A percentile compares a stretch with the other conserved stretches of the same genome.
phyloP scores from a whole-genome alignment of 2,888 invertebrate species.

The Laothoe populi region DNA sequence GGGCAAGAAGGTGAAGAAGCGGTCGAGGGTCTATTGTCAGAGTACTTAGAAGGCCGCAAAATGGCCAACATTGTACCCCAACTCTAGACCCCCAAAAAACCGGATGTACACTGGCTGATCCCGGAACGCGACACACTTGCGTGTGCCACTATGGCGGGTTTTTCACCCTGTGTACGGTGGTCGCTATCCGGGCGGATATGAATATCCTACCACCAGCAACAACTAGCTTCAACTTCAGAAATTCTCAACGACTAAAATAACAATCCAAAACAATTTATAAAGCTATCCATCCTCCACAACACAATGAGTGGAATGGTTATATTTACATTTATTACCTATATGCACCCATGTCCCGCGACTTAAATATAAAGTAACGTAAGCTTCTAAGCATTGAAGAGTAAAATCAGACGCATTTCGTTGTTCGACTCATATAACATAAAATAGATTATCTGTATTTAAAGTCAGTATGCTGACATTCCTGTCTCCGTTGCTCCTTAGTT shows the following conservation, averaged over 20 bases:
- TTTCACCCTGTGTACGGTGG: too few relatives aligned
- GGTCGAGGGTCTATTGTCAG: too few relatives aligned
- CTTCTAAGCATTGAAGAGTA: slow-evolving; percentile 42
- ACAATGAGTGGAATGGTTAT: slow-evolving; percentile 45
- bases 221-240: slow-evolving; percentile 27
- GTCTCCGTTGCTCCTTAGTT: slow-evolving; percentile 41
- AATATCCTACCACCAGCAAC: too few relatives aligned
- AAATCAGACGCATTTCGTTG: slow-evolving; percentile 42
- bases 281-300: slow-evolving; percentile 38
- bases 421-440: slow-evolving; percentile 49
- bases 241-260: slow-evolving; percentile 46
- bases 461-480: slow-evolving; percentile 56
- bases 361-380: slow-evolving; percentile 40
- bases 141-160: too few relatives aligned
- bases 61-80: too few relatives aligned
- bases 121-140: too few relatives aligned
- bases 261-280: slow-evolving; percentile 42
- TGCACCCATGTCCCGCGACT: slow-evolving; percentile 36
- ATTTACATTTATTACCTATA: slow-evolving; percentile 44
- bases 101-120: too few relatives aligned
- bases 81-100: too few relatives aligned
- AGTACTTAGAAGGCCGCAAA: too few relatives aligned
- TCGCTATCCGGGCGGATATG: too few relatives aligned
- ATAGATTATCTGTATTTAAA: slow-evolving; percentile 51
- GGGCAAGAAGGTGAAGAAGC: too few relatives aligned